Conservation (phyloP, 2,113 vertebrate genomes). For the Smithornis capensis region DNA sequence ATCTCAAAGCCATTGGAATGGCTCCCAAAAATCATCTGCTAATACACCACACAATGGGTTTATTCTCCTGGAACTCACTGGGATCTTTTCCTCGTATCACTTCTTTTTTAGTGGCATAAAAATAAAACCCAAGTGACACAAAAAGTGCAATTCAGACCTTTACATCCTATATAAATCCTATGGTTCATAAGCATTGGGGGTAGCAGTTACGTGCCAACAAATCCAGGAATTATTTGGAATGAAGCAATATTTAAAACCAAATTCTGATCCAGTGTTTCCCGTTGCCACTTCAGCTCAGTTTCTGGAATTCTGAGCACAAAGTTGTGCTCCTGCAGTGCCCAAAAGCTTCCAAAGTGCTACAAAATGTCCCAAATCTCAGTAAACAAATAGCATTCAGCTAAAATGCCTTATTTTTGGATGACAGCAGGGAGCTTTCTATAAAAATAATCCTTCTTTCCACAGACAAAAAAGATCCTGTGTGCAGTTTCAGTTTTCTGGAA, state of each 20-base stretch:
- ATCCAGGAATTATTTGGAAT: background rate
- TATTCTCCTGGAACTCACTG: background rate
- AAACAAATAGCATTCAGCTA: background rate
- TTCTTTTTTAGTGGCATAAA: background rate
- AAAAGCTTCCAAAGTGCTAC: background rate
- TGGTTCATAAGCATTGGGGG: background rate
- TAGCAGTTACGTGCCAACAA: background rate
- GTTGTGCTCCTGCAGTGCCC: background rate
- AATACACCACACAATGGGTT: background rate
- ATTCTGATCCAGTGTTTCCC: background rate
- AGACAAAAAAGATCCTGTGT: background rate
- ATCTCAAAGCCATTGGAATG: constrained; percentile 4
- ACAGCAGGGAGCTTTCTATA: background rate
- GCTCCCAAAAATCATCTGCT: constrained; percentile 40
- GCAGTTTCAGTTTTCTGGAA: background rate
- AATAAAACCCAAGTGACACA: background rate
- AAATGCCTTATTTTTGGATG: background rate
- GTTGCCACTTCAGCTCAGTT: background rate
- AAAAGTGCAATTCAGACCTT: background rate
- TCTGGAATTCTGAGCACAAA: background rate
- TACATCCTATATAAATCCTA: background rate
- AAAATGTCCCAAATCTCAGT: background rate
- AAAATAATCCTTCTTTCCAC: background rate
- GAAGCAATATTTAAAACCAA: background rate
- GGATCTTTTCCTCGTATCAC: background rate